Evolutionary conservation across 1,140 invertebrate species (phyloP).

Genomic region (Teleogryllus occipitalis): DNA sequence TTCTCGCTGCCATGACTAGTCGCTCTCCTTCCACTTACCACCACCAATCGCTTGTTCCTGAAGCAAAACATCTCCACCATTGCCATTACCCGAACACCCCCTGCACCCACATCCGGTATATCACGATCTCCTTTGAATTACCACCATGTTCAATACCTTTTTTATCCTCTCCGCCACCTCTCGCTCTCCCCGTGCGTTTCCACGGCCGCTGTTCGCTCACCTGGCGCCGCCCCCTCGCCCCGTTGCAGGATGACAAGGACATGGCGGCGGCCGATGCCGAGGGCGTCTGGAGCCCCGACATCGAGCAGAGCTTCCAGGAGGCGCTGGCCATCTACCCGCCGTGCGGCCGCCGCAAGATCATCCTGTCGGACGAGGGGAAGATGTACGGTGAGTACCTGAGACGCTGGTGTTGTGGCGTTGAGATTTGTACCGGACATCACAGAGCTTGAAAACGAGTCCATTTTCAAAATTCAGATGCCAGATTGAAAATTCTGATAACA

Average conservation of each 20-base stretch:
- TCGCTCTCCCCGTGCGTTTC: no score
- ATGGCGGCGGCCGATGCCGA: slow-evolving; percentile 91
- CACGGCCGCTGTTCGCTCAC: no score
- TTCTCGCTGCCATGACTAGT: no score
- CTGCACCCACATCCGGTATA: no score
- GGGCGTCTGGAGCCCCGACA: slow-evolving; percentile 99
- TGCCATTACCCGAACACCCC: no score
- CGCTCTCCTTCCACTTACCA: no score
- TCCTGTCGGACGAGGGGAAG: slow-evolving; percentile 99
- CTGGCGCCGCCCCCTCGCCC: neutral
- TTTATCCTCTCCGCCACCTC: no score
- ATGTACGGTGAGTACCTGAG: slow-evolving; percentile 93
- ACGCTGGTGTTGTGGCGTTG: neutral
- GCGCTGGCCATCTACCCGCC: slow-evolving; percentile 99
- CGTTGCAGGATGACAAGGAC: slow-evolving; percentile 74
- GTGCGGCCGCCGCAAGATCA: slow-evolving; percentile 97
- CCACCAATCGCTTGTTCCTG: no score
- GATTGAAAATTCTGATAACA: neutral
- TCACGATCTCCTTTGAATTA: no score
- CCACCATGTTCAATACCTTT: no score
- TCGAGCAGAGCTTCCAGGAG: slow-evolving; percentile 99
- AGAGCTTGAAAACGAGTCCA: neutral
- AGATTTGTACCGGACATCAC: neutral
- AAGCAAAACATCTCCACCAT: no score
- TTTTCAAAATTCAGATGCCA: neutral